Percentiles rank a stretch among this genome's conserved stretches.
These are phyloP conservation scores for Caenorhabditis inopinata DNA, from an alignment of 1,140 invertebrate genomes.

Conservation along the genomic window DNA sequence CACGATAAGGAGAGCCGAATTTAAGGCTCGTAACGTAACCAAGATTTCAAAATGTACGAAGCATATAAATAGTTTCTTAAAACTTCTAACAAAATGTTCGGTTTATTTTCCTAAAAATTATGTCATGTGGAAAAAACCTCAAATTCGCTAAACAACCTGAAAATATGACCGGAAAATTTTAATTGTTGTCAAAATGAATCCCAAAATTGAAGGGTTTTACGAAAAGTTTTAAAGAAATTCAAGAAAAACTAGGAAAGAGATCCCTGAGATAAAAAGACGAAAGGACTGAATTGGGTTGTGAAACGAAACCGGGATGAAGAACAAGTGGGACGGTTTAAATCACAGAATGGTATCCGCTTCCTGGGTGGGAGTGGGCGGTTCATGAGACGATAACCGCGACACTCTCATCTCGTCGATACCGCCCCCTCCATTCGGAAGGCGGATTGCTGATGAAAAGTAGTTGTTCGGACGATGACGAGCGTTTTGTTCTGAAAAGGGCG, in stretches of 20 bases:
- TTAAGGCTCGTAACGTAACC: too few species aligned
- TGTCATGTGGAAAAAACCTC: too few species aligned
- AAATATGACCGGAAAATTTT: too few species aligned
- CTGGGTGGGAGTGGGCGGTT: slow-evolving; percentile 7
- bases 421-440: slow-evolving; percentile 42
- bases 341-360: slow-evolving; percentile 35
- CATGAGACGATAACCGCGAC: slow-evolving; percentile 36
- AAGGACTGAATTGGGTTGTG: background rate
- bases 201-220: too few species aligned
- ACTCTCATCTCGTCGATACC: slow-evolving; percentile 42
- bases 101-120: too few species aligned
- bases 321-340: background rate
- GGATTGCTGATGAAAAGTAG: slow-evolving; percentile 20
- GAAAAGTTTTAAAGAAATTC: too few species aligned
- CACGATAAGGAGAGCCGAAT: too few species aligned
- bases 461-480: slow-evolving; percentile 23
- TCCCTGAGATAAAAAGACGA: background rate
- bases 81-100: too few species aligned
- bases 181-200: too few species aligned
- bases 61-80: too few species aligned
- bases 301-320: background rate
- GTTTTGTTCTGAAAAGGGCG: background rate
- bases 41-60: too few species aligned
- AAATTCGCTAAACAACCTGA: too few species aligned
- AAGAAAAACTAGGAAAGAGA: slow-evolving; percentile 1